phyloP scores from a whole-genome alignment of 2,888 invertebrate species.

The Plagodis dolabraria region DNA sequence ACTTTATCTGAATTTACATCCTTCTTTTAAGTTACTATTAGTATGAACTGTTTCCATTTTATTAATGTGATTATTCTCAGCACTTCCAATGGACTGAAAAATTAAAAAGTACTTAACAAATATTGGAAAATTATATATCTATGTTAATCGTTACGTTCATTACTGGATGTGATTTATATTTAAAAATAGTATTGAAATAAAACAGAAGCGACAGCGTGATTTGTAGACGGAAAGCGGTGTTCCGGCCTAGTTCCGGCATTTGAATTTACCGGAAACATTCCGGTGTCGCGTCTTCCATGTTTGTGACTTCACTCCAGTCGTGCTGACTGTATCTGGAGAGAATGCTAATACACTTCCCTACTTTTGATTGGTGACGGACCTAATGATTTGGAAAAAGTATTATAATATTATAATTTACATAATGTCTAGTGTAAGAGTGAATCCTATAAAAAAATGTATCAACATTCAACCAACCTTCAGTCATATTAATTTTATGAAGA shows the following conservation, averaged over 20 bases:
- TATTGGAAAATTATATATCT: no score
- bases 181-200: conserved; percentile 42
- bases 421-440: no score
- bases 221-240: conserved; percentile 63
- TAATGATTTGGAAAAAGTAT: background rate
- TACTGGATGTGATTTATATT: conserved; percentile 8
- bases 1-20: no score
- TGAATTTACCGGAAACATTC: conserved; percentile 60
- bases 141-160: no score
- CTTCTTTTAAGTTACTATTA: no score
- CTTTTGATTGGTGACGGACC: conserved; percentile 14
- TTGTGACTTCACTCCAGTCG: conserved; percentile 52
- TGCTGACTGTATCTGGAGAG: conserved; percentile 55
- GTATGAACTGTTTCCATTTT: no score
- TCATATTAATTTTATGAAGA: no score
- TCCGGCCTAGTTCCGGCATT: conserved; percentile 63
- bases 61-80: no score
- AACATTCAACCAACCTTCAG: no score
- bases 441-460: no score
- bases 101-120: no score
- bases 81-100: no score
- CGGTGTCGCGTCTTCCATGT: conserved; percentile 53
- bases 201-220: conserved; percentile 62
- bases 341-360: conserved; percentile 64
- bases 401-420: background rate